phyloP scores from a whole-genome alignment of 2,797 vertebrate species.

The Myotis myotis region DNA sequence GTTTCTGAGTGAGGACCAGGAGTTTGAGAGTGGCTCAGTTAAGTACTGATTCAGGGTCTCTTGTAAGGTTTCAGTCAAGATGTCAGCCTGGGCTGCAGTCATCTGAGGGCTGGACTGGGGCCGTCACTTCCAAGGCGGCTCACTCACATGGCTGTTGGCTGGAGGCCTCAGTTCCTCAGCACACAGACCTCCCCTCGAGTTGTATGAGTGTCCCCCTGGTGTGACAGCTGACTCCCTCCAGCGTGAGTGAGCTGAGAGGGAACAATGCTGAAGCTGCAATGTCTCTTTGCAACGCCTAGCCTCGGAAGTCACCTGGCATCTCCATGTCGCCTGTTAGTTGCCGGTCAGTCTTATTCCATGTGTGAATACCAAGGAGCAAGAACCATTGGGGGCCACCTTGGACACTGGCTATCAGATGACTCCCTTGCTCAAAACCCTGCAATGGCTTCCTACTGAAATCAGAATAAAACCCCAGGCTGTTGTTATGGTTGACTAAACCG shows the following conservation, averaged over 20 bases:
- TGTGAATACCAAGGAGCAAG: not conserved
- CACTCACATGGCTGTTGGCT: not conserved
- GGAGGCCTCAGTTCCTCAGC: not conserved
- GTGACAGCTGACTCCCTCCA: not conserved
- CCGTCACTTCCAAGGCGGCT: not conserved
- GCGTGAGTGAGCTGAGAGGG: not conserved
- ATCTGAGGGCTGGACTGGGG: not conserved
- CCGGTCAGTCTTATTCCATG: not conserved
- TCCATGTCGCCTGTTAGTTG: not conserved
- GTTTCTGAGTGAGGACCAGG: slow-evolving; percentile 35
- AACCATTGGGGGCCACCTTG: not conserved
- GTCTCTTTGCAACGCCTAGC: not conserved
- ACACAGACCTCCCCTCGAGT: not conserved
- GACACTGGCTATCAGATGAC: not conserved
- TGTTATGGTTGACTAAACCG: not conserved
- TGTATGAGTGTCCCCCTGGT: not conserved
- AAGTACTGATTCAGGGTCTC: not conserved
- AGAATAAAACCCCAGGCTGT: not conserved
- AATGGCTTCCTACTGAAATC: not conserved
- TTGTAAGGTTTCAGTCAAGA: not conserved
- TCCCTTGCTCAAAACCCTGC: not conserved
- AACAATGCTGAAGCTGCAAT: not conserved
- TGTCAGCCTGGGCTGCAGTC: not conserved
- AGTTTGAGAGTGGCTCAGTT: not conserved
- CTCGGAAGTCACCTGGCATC: not conserved